These are phyloP conservation scores for Vombatus ursinus DNA, from an alignment of 2,113 vertebrate species.

Conservation along the genomic window DNA sequence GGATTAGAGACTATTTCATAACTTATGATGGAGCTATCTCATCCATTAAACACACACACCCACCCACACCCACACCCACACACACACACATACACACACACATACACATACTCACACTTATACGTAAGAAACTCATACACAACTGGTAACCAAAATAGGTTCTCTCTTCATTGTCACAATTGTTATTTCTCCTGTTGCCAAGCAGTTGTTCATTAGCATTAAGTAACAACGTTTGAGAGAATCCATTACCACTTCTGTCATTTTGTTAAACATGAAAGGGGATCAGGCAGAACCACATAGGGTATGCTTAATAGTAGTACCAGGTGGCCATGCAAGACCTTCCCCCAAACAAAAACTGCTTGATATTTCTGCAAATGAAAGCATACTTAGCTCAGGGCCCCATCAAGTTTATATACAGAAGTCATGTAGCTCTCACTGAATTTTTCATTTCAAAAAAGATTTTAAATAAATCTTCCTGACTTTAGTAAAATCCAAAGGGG, in stretches of 20 bases:
- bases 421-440: slow-evolving; percentile 30
- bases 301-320: background rate
- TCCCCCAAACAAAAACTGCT: background rate
- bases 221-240: slow-evolving; percentile 76
- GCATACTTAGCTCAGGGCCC: background rate
- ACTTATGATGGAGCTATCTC: slow-evolving; percentile 62
- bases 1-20: slow-evolving; percentile 67
- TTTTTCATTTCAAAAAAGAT: slow-evolving; percentile 54
- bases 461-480: slow-evolving; percentile 43
- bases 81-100: too few relatives aligned
- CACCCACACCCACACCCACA: slow-evolving; percentile 31
- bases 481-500: slow-evolving; percentile 31
- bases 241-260: slow-evolving; percentile 74
- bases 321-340: background rate
- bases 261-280: slow-evolving; percentile 62
- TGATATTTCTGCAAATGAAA: background rate
- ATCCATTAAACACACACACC: slow-evolving; percentile 44
- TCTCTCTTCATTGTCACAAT: slow-evolving; percentile 74
- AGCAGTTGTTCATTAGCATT: slow-evolving; percentile 74
- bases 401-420: background rate
- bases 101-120: background rate
- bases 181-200: slow-evolving; percentile 63
- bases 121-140: background rate
- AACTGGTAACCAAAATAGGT: background rate
- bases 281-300: background rate